phyloP scores from a whole-genome alignment of 2,888 invertebrate genomes.

The Cheilosia scutellata region DNA sequence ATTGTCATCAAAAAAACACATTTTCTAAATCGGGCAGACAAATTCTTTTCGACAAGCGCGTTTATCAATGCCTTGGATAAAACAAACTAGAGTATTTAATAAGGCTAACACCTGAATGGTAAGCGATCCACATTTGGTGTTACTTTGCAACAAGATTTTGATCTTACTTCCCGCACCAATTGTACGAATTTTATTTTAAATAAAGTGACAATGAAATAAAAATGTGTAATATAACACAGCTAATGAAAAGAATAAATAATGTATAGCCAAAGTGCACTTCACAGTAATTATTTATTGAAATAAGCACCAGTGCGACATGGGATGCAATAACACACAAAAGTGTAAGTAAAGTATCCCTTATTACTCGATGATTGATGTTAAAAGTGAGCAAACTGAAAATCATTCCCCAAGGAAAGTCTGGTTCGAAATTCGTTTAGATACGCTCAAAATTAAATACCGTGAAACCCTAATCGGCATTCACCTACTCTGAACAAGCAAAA shows the following conservation, averaged over 20 bases:
- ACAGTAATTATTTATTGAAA: constrained; percentile 11
- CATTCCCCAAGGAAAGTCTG: constrained; percentile 19
- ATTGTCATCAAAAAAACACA: too few relatives aligned
- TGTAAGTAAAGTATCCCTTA: constrained; percentile 12
- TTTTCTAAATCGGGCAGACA: too few relatives aligned
- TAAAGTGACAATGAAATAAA: neutral
- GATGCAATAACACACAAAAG: neutral
- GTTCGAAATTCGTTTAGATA: constrained; percentile 61
- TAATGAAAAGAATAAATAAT: neutral
- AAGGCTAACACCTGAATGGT: too few relatives aligned
- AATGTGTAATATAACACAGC: too few relatives aligned
- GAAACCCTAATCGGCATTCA: constrained; percentile 61
- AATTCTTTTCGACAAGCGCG: too few relatives aligned
- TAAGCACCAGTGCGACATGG: neutral
- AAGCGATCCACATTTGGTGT: too few relatives aligned
- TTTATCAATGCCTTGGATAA: too few relatives aligned
- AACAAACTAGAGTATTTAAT: too few relatives aligned
- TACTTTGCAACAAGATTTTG: too few relatives aligned
- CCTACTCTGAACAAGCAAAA: constrained; percentile 20
- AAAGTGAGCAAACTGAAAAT: constrained; percentile 31
- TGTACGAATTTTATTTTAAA: too few relatives aligned
- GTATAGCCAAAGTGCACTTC: constrained; percentile 13
- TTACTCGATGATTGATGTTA: constrained; percentile 28
- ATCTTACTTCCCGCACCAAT: too few relatives aligned
- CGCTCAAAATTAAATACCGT: constrained; percentile 69